Evolutionary conservation across 30 jellyfish, hydroid and myxozoan genomes (phyloP).

Genomic region (Sanderia malayensis): DNA sequence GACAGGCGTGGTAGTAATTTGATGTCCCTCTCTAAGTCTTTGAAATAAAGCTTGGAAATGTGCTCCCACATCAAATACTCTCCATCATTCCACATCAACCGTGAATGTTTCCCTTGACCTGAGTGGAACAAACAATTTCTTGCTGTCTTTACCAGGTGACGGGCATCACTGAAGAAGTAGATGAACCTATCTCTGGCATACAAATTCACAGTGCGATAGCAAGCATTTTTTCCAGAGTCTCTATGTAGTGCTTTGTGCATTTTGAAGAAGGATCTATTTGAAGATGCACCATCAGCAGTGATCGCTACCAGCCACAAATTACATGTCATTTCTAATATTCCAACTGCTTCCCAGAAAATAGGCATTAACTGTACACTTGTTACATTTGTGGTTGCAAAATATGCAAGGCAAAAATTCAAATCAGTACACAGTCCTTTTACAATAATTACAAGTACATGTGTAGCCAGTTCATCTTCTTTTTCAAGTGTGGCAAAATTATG

Average conservation of each 20-base stretch:
- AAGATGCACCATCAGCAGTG: constrained; percentile 43
- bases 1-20: constrained; percentile 27
- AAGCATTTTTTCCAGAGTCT: constrained; percentile 6
- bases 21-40: background rate
- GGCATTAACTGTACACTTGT: constrained; percentile 27
- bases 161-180: constrained; percentile 18
- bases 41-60: background rate
- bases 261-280: constrained; percentile 24
- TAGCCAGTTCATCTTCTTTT: constrained; percentile 24
- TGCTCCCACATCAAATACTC: constrained; percentile 12
- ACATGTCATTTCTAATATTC: constrained; percentile 27
- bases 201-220: constrained; percentile 15
- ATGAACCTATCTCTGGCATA: constrained; percentile 7
- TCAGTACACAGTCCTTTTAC: constrained; percentile 17
- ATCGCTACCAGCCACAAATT: constrained; percentile 39
- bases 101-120: constrained; percentile 18
- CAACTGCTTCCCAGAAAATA: constrained; percentile 39
- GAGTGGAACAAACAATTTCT: constrained; percentile 14
- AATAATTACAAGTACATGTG: constrained; percentile 37
- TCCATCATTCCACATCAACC: constrained; percentile 22
- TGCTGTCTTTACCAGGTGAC: constrained; percentile 9
- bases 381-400: constrained; percentile 37
- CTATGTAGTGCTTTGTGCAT: background rate
- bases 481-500: constrained; percentile 9
- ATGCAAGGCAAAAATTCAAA: constrained; percentile 7